Evolutionary conservation across 2,113 vertebrate species (phyloP), one percentile per base, ranked within the genome.

Genomic region (Dicerorhinus sumatrensis): DNA sequence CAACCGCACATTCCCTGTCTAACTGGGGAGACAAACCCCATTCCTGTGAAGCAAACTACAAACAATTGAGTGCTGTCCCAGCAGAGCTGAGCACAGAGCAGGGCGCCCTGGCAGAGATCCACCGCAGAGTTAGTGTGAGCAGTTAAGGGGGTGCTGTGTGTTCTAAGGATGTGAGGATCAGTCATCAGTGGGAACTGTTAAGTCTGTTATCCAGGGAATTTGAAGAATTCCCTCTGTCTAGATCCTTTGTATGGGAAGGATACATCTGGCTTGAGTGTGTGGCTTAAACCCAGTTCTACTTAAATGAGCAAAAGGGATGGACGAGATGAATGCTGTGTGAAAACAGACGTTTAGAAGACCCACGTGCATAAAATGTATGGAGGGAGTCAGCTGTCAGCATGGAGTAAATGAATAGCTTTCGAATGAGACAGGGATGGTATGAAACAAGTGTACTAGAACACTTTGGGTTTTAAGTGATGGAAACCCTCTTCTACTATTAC

Each of bases 141-240:
- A 20, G 23, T 6, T 1, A 5, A 33, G 33, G 12, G 9, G 29
- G 29, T 2, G 0, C 23, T 31, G 93, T 8, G 27, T 18, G 7
- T 69, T 54, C 33, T 11, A 2, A 63, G 18, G 51, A 12, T 25
- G 11, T 12, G 11, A 81, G 60, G 51, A n/a, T 48, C 84, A 79
- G 36, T 36, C 56, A 58, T 25, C 72, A 17, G 39, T 54, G 48
- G 73, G n/a, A 91, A 79, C 36, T 42, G 33, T 90, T 56, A 63
- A 6, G 12, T 33, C 54, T 79, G 46, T 58, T 62, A 56, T 60
- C 21, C 25, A 65, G 87, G 69, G 85, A 62, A 89, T 91, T 63
- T 58, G 14, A 96, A 94, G 91, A 88, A 88, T 93, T 88, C 39
- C 70, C 62, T 84, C 75, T 31, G 23, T 90, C 60, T 63, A 36